Evolutionary conservation across 2,113 vertebrate species (phyloP).

Genomic region (Argyrosomus japonicus): DNA sequence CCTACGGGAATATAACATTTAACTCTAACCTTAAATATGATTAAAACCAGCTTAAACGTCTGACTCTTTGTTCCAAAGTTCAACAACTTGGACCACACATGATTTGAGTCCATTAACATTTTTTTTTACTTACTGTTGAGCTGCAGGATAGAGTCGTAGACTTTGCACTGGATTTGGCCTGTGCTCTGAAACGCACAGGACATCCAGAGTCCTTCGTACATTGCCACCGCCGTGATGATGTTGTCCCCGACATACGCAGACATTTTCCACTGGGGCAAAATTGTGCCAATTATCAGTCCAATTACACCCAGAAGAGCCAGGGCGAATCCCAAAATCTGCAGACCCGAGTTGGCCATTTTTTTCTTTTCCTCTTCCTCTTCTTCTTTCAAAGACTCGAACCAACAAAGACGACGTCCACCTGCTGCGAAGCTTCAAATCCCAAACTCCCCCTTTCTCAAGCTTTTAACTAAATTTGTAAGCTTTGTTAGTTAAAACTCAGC

Average conservation of each 20-base stretch:
- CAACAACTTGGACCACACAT: background rate
- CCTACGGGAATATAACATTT: too few relatives aligned
- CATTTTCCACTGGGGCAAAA: conserved; percentile 92
- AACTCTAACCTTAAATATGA: too few relatives aligned
- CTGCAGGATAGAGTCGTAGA: conserved; percentile 90
- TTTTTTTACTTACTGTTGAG: conserved; percentile 81
- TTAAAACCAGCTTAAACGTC: background rate
- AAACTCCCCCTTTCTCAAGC: background rate
- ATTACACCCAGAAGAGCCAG: conserved; percentile 85
- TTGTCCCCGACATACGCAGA: conserved; percentile 89
- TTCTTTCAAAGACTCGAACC: background rate
- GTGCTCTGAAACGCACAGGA: conserved; percentile 89
- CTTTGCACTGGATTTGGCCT: conserved; percentile 89
- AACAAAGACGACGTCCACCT: conserved; percentile 55
- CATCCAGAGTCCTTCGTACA: conserved; percentile 93
- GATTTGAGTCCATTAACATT: background rate
- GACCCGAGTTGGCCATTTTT: conserved; percentile 89
- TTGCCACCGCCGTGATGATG: conserved; percentile 90
- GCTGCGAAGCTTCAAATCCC: conserved; percentile 8
- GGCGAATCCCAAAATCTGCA: conserved; percentile 91
- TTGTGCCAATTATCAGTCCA: conserved; percentile 86
- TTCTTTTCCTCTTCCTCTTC: conserved; percentile 3
- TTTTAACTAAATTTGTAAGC: background rate
- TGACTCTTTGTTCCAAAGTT: background rate
- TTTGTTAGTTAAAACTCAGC: background rate